Evolutionary conservation across 2,797 vertebrate genomes (phyloP).

Genomic region (Malurus leucopterus): DNA sequence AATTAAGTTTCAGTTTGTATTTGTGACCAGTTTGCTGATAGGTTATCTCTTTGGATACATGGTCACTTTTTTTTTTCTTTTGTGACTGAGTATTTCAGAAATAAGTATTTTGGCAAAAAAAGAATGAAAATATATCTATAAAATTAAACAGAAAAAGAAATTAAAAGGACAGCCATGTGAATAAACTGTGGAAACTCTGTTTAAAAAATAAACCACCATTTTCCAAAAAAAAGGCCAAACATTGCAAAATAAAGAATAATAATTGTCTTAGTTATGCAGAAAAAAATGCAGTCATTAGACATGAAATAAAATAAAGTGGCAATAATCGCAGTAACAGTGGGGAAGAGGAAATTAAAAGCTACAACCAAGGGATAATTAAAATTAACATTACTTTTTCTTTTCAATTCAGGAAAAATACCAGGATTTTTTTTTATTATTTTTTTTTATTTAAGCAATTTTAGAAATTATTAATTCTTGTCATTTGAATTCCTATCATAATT

Average conservation of each 20-base stretch:
- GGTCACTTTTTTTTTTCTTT: neutral
- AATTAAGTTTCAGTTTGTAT: neutral
- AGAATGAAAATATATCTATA: neutral
- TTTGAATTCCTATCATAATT: neutral
- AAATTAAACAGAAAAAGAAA: neutral
- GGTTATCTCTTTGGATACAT: neutral
- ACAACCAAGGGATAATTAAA: neutral
- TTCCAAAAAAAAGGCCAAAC: rapidly evolving
- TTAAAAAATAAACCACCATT: neutral
- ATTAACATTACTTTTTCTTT: neutral
- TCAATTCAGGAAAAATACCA: neutral
- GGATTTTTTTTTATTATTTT: neutral
- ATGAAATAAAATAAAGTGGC: neutral
- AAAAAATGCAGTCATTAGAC: neutral
- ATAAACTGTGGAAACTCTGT: neutral
- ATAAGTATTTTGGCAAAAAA: neutral
- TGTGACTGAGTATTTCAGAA: neutral
- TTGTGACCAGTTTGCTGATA: neutral
- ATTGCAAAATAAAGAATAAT: neutral
- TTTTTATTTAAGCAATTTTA: neutral
- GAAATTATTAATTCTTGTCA: neutral
- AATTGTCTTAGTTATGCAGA: neutral
- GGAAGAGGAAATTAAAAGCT: neutral
- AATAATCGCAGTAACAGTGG: neutral
- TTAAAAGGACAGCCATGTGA: neutral